Conservation (phyloP, 2,113 vertebrate genomes). For the Pomatorhinus ruficollis region DNA sequence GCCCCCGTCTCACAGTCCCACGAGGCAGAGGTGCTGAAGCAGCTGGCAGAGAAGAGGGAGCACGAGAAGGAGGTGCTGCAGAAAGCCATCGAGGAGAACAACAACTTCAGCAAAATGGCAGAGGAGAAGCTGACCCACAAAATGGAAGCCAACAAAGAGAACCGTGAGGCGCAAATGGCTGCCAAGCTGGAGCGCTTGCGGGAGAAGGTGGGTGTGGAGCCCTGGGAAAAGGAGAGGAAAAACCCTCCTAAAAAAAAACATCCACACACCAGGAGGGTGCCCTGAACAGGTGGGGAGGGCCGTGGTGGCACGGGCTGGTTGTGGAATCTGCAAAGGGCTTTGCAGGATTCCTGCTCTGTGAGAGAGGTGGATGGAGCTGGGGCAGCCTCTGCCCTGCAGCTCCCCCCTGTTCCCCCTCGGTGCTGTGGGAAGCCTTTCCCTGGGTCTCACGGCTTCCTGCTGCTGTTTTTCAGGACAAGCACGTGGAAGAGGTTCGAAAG, state of each 20-base stretch:
- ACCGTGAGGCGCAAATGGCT: constrained; percentile 89
- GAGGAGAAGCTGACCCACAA: constrained; percentile 94
- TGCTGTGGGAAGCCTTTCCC: background rate
- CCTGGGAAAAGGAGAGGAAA: accelerated
- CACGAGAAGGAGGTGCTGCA: constrained; percentile 95
- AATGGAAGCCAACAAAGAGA: constrained; percentile 97
- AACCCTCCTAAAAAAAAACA: accelerated
- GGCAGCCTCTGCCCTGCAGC: background rate
- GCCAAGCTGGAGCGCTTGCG: constrained; percentile 93
- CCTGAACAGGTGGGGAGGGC: accelerated
- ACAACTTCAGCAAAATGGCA: constrained; percentile 94
- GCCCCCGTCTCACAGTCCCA: constrained; percentile 78
- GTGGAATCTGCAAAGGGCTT: background rate
- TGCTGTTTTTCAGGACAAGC: constrained; percentile 86
- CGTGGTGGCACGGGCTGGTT: background rate
- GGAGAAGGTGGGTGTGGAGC: constrained; percentile 83
- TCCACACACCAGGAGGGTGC: accelerated
- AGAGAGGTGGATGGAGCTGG: background rate
- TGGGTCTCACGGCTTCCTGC: background rate
- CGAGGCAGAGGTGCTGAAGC: constrained; percentile 91
- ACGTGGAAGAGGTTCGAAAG: constrained; percentile 92
- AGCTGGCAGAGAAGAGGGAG: constrained; percentile 92
- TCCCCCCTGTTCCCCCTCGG: accelerated
- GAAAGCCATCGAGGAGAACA: constrained; percentile 91
- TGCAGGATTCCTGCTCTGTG: background rate